Percentiles rank a stretch among this genome's conserved stretches.
Conservation (phyloP, 2,113 vertebrate genomes). For the Noctilio leporinus region DNA sequence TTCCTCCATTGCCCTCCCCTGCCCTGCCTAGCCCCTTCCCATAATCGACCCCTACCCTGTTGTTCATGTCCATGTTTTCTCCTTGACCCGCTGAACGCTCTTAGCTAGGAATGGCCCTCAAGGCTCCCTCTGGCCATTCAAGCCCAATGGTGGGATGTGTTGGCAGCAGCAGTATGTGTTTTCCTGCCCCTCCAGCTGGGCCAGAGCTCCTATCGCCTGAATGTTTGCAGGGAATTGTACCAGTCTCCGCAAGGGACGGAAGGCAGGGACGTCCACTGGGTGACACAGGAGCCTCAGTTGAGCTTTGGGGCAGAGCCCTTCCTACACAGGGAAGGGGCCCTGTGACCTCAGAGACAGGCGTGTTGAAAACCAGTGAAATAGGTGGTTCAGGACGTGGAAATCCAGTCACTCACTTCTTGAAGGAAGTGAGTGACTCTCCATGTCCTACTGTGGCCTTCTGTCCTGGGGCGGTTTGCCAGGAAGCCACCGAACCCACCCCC, state of each 20-base stretch:
- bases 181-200: background rate
- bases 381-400: background rate
- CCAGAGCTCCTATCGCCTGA: background rate
- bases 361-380: background rate
- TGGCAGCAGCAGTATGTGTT: background rate
- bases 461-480: background rate
- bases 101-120: background rate
- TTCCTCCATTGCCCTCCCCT: no score
- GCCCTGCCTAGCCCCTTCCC: no score
- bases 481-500: background rate
- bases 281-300: background rate
- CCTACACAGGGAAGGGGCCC: background rate
- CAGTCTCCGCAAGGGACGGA: background rate
- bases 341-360: background rate
- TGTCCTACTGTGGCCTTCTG: background rate
- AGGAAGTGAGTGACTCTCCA: background rate
- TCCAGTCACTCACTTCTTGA: rapidly evolving
- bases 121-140: background rate
- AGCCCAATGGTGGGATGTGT: background rate
- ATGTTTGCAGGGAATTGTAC: background rate
- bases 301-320: background rate
- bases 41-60: no score
- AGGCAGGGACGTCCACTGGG: background rate
- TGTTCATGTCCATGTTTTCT: no score
- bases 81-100: background rate